These are phyloP conservation scores for Rhinichthys klamathensis DNA, from an alignment of 2,113 vertebrate genomes.

Conservation along the genomic window DNA sequence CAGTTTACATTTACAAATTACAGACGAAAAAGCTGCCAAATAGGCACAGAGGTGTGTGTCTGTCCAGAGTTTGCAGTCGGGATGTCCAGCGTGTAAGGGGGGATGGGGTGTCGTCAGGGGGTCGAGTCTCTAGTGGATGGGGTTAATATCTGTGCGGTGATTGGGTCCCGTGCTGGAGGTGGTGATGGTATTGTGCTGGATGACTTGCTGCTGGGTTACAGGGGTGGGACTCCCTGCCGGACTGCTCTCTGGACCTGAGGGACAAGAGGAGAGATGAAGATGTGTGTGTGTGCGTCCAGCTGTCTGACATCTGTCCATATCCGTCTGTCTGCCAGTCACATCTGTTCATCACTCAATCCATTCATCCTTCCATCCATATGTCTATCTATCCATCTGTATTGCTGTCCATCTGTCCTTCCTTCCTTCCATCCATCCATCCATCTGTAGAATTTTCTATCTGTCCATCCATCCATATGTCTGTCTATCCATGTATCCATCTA, in stretches of 20 bases:
- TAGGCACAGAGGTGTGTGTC: conserved; percentile 47
- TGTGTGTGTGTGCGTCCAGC: background rate
- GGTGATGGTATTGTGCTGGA: conserved; percentile 99
- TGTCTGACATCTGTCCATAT: background rate
- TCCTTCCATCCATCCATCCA: background rate
- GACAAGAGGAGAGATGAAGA: conserved; percentile 29
- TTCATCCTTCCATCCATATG: background rate
- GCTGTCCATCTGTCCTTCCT: background rate
- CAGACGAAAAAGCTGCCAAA: conserved; percentile 41
- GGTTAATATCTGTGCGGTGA: conserved; percentile 97
- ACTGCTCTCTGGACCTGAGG: conserved; percentile 94
- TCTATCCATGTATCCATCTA: background rate
- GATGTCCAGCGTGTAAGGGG: conserved; percentile 44
- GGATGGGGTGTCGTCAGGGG: background rate
- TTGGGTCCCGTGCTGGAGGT: conserved; percentile 93
- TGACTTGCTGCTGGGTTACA: conserved; percentile 95
- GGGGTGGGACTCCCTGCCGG: conserved; percentile 90
- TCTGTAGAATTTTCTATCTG: background rate
- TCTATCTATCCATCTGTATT: background rate
- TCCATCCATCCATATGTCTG: background rate
- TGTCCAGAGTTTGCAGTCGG: conserved; percentile 41
- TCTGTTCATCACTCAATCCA: background rate
- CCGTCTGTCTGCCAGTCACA: background rate
- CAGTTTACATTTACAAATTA: conserved; percentile 44
- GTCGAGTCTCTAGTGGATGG: conserved; percentile 88